Base-by-base conservation (phyloP, 1,140 invertebrate genomes). In the Trichoplusia ni region DNA sequence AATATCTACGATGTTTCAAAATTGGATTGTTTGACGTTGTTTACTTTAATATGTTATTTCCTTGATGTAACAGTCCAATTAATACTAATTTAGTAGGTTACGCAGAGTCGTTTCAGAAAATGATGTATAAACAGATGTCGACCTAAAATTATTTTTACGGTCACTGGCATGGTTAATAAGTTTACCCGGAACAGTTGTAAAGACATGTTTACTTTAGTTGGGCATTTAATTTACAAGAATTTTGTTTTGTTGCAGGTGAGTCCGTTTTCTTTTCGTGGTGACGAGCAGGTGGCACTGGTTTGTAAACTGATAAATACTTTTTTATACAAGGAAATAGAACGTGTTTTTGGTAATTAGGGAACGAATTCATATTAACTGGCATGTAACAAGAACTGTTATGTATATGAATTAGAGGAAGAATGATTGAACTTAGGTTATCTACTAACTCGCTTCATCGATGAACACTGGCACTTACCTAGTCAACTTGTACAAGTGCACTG, bases 121-220 rank as follows among this genome's bases (percentile, higher is more conserved):
- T 44, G 40, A 46, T 82, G 73, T 82, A 47, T 83, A 73, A 72
- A 82, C 81, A 86, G 79, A 70, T 86, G 83, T 69, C 58, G n/a
- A 53, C 49, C 23, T 65, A 38, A 66, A 70, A 46, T 33, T 21
- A 49, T 58, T 65, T 73, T 69, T 74, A 72, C 69, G 75, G 64
- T 73, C 72, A 75, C 54, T 75, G 69, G 65, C 61, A 69, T 69
- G 62, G 67, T 71, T 73, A 75, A 65, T 63, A 67, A 51, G 21
- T 66, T 69, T 67, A 69, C 67, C 44, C 67, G 69, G 69, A 77
- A 59, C 27, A 54, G 8, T 29, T 66, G 38, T 68, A n/a, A n/a
- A n/a, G n/a, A n/a, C n/a, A n/a, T n/a, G n/a, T n/a, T n/a, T n/a
- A n/a, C n/a, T n/a, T n/a, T n/a, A n/a, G 63, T 67, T 67, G 64